Base-by-base conservation (phyloP, 2,797 vertebrate species). In the Synanceia verrucosa region DNA sequence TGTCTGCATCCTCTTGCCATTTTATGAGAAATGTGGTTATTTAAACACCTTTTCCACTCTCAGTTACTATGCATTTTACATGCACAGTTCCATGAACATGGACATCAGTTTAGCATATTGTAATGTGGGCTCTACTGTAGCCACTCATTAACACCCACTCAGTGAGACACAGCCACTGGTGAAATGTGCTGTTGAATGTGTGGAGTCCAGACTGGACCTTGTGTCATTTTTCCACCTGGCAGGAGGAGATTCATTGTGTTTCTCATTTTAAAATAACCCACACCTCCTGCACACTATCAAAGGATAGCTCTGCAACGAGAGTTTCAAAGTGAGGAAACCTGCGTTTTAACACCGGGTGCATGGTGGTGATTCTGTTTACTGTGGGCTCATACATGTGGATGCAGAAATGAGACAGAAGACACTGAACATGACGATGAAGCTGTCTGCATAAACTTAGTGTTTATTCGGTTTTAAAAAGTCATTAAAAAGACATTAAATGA, bases 131-230 rank as follows among this genome's bases (percentile, higher is more conserved):
- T 26, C n/a, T n/a, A n/a, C n/a, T 34, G 18, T 11, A 29, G 59
- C 31, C 14, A 36, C 43, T 57, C 33, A 16, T 6, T 24, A 50
- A 65, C 51, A 0, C 64, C 58, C 67, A 76, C 53, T 44, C 61
- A 63, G 23, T 33, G 41, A 57, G 41, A 33, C 66, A 65, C 59
- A 64, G 80, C 39, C 9, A 3, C 10, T 5, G 6, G 12, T 34
- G 24, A 60, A 50, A 74, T 66, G 55, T 29, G 63, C 34, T 50
- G 41, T n/a, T 13, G 41, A 37, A 61, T 33, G 64, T 61, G 43
- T 8, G 48, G 44, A 29, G 24, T 71, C 61, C 60, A 56, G 36
- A n/a, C n/a, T n/a, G n/a, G 26, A 33, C 57, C 50, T 72, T 5
- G 1, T 23, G 50, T 28, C 52, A 4, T 29, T 2, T 19, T 24